These are phyloP conservation scores for Brenthis hecate DNA, from an alignment of 2,888 invertebrate species.

Conservation along the genomic window DNA sequence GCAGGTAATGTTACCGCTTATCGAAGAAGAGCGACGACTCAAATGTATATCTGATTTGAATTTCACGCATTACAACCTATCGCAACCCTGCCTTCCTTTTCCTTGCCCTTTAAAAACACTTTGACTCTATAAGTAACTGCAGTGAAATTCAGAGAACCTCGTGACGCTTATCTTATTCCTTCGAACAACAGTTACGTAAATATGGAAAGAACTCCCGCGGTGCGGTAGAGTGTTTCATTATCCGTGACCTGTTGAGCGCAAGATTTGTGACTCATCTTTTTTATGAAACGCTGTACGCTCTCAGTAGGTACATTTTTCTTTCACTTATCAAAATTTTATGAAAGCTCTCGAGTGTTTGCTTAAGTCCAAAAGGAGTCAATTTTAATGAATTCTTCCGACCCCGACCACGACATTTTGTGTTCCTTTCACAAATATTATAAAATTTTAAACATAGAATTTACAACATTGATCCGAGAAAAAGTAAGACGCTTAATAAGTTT, in stretches of 20 bases:
- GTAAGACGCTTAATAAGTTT: constrained; percentile 20
- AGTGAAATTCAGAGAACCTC: constrained; percentile 64
- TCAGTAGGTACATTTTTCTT: constrained; percentile 44
- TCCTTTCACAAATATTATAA: neutral
- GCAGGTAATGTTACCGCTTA: constrained; percentile 59
- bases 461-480: constrained; percentile 6
- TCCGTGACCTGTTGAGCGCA: constrained; percentile 77
- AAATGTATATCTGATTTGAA: constrained; percentile 77
- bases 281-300: constrained; percentile 54
- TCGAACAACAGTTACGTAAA: constrained; percentile 73
- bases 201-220: constrained; percentile 69
- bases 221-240: constrained; percentile 73
- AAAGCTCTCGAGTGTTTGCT: constrained; percentile 26
- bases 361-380: neutral
- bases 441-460: constrained; percentile 1
- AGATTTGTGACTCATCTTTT: constrained; percentile 70
- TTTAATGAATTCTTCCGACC: neutral
- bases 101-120: constrained; percentile 61
- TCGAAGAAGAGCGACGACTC: constrained; percentile 57
- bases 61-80: constrained; percentile 71
- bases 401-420: neutral
- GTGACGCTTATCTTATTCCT: constrained; percentile 65
- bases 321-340: constrained; percentile 46
- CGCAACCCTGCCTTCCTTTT: constrained; percentile 48
- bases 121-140: constrained; percentile 65